Evolutionary conservation across 1,140 invertebrate genomes (phyloP).

Genomic region (Trachymyrmex septentrionalis): DNA sequence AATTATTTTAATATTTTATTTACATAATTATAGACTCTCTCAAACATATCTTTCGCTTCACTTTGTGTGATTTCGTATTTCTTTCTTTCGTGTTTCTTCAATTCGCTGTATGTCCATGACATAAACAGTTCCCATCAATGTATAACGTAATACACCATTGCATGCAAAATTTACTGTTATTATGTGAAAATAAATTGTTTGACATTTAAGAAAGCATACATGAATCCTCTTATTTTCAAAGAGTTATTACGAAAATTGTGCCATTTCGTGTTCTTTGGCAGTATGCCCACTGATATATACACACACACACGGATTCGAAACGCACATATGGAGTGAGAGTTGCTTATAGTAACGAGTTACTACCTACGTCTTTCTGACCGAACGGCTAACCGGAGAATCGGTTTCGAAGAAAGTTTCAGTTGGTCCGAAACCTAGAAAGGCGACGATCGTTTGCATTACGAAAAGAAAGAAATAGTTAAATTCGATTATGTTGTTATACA

Average conservation of each 20-base stretch:
- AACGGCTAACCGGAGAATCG: conserved; percentile 74
- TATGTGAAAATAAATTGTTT: conserved; percentile 38
- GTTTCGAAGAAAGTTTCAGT: conserved; percentile 81
- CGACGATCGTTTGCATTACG: conserved; percentile 56
- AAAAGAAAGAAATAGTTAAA: conserved; percentile 12
- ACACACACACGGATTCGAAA: neutral
- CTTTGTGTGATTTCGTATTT: neutral
- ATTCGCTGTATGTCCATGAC: conserved; percentile 9
- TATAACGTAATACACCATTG: neutral
- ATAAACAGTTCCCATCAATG: conserved; percentile 11
- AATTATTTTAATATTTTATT: conserved; percentile 15
- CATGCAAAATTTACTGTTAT: conserved; percentile 1
- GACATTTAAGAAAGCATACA: conserved; percentile 36
- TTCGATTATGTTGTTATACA: neutral
- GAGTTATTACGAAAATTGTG: conserved; percentile 41
- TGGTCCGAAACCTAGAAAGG: conserved; percentile 65
- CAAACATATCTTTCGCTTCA: neutral
- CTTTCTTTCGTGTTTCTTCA: neutral
- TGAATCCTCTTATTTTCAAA: conserved; percentile 34
- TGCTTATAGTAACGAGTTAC: conserved; percentile 73
- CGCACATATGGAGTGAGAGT: conserved; percentile 78
- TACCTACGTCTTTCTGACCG: conserved; percentile 77
- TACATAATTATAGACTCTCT: conserved; percentile 9
- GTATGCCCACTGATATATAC: neutral
- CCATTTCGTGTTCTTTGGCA: conserved; percentile 25